Base-by-base conservation (phyloP, 1,140 invertebrate genomes). In the Anthonomus grandis region DNA sequence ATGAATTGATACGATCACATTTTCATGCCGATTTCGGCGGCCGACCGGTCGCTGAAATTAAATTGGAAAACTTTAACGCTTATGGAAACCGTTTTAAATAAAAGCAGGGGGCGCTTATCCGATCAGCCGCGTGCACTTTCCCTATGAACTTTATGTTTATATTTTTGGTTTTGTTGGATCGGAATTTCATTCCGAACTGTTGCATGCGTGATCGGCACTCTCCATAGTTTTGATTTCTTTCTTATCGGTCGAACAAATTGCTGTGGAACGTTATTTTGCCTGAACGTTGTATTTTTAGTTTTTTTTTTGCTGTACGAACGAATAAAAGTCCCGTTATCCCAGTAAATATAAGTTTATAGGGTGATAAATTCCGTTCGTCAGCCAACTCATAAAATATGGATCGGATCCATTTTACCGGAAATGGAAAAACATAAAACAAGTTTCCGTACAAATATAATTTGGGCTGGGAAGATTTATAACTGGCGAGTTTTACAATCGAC, bases 391-490 rank as follows among this genome's bases (percentile, higher is more conserved):
- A 64, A 66, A 66, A 62, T 64, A 66, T 66, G 64, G 54, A 66
- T 49, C 59, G 64, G 46, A 64, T 66, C 57, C 61, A 59, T 57
- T 66, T 64, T 60, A 58, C 52, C 22, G 55, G 57, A 52, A 59
- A 56, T 56, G 56, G 48, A 57, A 60, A 55, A 59, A 63, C 60
- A 67, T 67, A 67, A 67, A 67, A 67, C 65, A 64, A 62, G 63
- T 63, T 67, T 50, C 58, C 60, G 65, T 57, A 67, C 65, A 67
- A 67, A 67, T 67, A 67, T 67, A 67, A 67, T 67, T 67, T 67
- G 57, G 65, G 60, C 55, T 47, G 21, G 60, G 63, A 61, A 64
- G 65, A 67, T 67, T 67, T 67, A 67, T 64, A 64, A 67, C 63
- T 64, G 65, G 58, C 63, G 52, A 67, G 65, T 64, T 67, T 66